Conservation (phyloP, 2,797 vertebrate genomes). For the Epinephelus coioides region DNA sequence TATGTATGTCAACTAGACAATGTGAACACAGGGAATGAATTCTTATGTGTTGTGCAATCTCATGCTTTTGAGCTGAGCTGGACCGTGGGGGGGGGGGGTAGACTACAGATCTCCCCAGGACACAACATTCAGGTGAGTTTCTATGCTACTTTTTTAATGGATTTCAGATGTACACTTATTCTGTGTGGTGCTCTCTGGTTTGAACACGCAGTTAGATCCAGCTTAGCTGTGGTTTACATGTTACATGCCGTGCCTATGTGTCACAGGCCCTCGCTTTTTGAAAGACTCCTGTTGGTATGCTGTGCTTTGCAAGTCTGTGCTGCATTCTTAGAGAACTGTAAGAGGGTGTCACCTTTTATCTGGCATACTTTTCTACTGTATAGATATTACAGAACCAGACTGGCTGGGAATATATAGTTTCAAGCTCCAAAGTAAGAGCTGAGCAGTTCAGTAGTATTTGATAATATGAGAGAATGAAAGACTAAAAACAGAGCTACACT, state of each 20-base stretch:
- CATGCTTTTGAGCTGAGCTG: constrained; percentile 73
- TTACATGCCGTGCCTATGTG: constrained; percentile 78
- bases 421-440: not conserved
- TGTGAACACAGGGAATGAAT: constrained; percentile 68
- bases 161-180: constrained; percentile 11
- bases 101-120: constrained; percentile 64
- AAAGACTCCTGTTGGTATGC: constrained; percentile 62
- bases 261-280: constrained; percentile 66
- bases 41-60: constrained; percentile 82
- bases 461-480: not conserved
- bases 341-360: constrained; percentile 53
- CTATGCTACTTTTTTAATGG: not conserved
- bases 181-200: constrained; percentile 12
- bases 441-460: not conserved
- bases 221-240: constrained; percentile 61
- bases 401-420: not conserved
- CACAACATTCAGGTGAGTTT: constrained; percentile 82
- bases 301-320: constrained; percentile 68
- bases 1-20: constrained; percentile 53
- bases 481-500: not conserved
- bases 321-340: constrained; percentile 64
- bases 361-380: constrained; percentile 6
- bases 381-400: not conserved
- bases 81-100: constrained; percentile 38
- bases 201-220: constrained; percentile 20